Conservation (phyloP, 2,888 invertebrate species). For the Caenorhabditis sinica region DNA sequence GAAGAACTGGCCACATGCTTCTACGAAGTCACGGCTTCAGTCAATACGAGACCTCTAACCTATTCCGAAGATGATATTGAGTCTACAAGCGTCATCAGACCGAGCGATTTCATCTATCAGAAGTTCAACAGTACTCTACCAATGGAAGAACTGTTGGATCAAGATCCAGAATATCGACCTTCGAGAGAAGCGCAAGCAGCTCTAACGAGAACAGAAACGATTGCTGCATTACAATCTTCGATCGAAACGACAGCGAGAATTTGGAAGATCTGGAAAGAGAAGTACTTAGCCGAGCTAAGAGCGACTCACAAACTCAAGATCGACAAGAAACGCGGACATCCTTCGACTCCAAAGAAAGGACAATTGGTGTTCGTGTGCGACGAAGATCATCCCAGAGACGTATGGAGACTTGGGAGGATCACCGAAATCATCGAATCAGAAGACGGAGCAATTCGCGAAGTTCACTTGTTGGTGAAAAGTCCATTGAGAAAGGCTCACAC, state of each 20-base stretch:
- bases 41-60: slow-evolving; percentile 60
- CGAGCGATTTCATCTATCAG: slow-evolving; percentile 56
- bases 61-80: slow-evolving; percentile 40
- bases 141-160: neutral
- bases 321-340: slow-evolving; percentile 20
- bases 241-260: slow-evolving; percentile 10
- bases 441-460: slow-evolving; percentile 50
- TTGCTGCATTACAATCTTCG: slow-evolving; percentile 40
- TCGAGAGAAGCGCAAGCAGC: slow-evolving; percentile 29
- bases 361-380: slow-evolving; percentile 47
- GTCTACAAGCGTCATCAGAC: slow-evolving; percentile 31
- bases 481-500: neutral
- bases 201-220: slow-evolving; percentile 30
- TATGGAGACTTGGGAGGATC: slow-evolving; percentile 50
- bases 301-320: slow-evolving; percentile 38
- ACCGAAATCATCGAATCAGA: neutral
- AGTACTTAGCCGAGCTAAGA: slow-evolving; percentile 47
- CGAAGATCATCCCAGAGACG: slow-evolving; percentile 31
- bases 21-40: slow-evolving; percentile 28
- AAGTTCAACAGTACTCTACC: neutral
- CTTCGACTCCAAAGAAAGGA: slow-evolving; percentile 1
- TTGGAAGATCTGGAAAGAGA: slow-evolving; percentile 44
- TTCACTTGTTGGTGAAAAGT: slow-evolving; percentile 17
- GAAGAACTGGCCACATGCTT: slow-evolving; percentile 27
- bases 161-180: slow-evolving; percentile 41